These are phyloP conservation scores for Illadopsis cleaveri DNA, from an alignment of 2,113 vertebrate genomes.

Conservation along the genomic window DNA sequence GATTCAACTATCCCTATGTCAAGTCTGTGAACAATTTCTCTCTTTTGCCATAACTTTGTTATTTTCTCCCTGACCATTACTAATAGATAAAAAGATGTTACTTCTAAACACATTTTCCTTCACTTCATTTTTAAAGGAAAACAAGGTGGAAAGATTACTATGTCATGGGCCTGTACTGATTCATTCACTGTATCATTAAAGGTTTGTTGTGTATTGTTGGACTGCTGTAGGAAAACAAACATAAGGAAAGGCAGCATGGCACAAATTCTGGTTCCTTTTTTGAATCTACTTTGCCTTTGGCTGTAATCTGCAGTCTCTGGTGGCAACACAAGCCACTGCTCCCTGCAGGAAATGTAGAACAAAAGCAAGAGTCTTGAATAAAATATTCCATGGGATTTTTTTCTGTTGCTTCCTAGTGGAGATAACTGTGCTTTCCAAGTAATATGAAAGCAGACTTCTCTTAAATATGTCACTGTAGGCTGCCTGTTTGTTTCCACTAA, in stretches of 20 bases:
- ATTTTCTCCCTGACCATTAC: neutral
- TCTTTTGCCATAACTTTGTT: neutral
- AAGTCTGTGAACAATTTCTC: neutral
- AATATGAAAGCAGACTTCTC: neutral
- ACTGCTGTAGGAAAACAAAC: neutral
- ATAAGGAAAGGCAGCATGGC: neutral
- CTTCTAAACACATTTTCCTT: neutral
- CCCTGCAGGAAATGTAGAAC: conserved; percentile 11
- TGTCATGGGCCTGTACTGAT: neutral
- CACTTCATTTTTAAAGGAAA: neutral
- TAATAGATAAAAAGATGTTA: neutral
- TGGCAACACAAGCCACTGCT: neutral
- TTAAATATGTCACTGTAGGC: neutral
- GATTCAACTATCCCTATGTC: neutral
- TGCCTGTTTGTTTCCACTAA: neutral
- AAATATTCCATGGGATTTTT: neutral
- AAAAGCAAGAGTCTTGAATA: conserved; percentile 8
- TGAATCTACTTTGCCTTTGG: neutral
- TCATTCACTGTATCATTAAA: neutral
- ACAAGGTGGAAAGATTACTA: neutral
- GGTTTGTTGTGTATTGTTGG: neutral
- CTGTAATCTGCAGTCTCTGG: neutral
- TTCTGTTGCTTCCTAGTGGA: neutral
- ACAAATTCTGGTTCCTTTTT: conserved; percentile 3
- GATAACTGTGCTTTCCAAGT: neutral